Base-by-base conservation (phyloP, 2,888 invertebrate genomes). In the Eristalinus aeneus region DNA sequence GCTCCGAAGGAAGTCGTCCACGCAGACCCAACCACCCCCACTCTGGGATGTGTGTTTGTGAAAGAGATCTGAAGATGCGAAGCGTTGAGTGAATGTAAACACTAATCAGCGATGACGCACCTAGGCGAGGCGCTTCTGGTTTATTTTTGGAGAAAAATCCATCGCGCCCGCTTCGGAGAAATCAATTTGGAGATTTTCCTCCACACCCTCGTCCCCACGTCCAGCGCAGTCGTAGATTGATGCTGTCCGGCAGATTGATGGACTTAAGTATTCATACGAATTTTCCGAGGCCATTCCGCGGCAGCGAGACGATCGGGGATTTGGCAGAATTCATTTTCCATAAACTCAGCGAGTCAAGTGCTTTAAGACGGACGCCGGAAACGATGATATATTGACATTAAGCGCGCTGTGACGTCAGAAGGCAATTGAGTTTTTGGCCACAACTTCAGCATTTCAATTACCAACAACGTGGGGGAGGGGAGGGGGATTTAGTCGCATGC, bases 91-190 rank as follows among this genome's bases (percentile, higher is more conserved):
- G 64, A 60, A 79, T 72, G 80, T 85, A 80, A 84, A 79, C 84
- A 65, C 68, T 54, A 67, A 63, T 68, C 68, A 60, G 53, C 11
- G 20, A 76, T 85, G 81, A 81, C 85, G 85, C 81, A 85, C 68
- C 72, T 46, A 53, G 46, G 16, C 46, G 34, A 46, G 76, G 63
- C 46, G 56, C 61, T 65, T 61, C n/a, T 63, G 75, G 65, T 76
- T 67, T 85, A 85, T 85, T 85, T 85, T 85, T 60, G 46, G 69
- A 53, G 60, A 76, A 12, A 64, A 72, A 39, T 71, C 75, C 72
- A 68, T 85, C 76, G 68, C 68, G 65, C 34, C 53, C 75, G 39
- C 20, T 53, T 36, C 20, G 39, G 9, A 16, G 39, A 8, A 16
- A 39, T 22, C 22, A 12, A 16, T 69, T 56, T 22, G 9, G 53